These are phyloP conservation scores for Peromyscus attwateri DNA, from an alignment of 2,797 vertebrate species.

Conservation along the genomic window DNA sequence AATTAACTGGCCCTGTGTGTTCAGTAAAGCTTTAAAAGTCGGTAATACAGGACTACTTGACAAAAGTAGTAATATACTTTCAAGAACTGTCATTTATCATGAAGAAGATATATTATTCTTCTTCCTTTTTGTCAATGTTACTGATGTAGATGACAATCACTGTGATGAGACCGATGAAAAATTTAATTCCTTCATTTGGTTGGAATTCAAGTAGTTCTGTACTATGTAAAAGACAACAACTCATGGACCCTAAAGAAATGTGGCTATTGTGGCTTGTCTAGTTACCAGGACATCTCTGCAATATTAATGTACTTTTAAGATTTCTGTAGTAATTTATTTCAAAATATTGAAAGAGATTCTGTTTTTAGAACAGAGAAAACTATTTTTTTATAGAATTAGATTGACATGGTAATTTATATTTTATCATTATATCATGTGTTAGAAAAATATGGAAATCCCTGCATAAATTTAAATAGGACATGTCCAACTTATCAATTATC, in stretches of 20 bases:
- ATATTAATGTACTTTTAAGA: slow-evolving; percentile 16
- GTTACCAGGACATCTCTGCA: slow-evolving; percentile 42
- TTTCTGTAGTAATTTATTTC: slow-evolving; percentile 66
- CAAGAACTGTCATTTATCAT: slow-evolving; percentile 1
- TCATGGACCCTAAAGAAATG: slow-evolving; percentile 14
- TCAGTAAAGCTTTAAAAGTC: background rate
- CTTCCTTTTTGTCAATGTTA: slow-evolving; percentile 9
- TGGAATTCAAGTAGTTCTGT: background rate
- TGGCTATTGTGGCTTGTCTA: background rate
- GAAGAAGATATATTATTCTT: slow-evolving; percentile 36
- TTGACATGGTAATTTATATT: slow-evolving; percentile 75
- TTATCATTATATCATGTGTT: slow-evolving; percentile 68
- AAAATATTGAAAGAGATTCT: slow-evolving; percentile 61
- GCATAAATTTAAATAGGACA: slow-evolving; percentile 79
- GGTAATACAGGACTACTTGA: background rate
- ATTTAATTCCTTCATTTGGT: background rate
- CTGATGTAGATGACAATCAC: background rate
- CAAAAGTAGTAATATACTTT: background rate
- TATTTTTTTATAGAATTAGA: slow-evolving; percentile 64
- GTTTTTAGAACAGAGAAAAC: slow-evolving; percentile 23
- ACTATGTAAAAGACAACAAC: background rate
- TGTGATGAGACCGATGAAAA: background rate
- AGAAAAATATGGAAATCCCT: slow-evolving; percentile 81
- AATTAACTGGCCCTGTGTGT: background rate
- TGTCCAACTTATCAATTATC: slow-evolving; percentile 78